Evolutionary conservation across 2,888 invertebrate species (phyloP), one percentile per base, ranked within the genome.

Genomic region (Tenthredo mesomela): DNA sequence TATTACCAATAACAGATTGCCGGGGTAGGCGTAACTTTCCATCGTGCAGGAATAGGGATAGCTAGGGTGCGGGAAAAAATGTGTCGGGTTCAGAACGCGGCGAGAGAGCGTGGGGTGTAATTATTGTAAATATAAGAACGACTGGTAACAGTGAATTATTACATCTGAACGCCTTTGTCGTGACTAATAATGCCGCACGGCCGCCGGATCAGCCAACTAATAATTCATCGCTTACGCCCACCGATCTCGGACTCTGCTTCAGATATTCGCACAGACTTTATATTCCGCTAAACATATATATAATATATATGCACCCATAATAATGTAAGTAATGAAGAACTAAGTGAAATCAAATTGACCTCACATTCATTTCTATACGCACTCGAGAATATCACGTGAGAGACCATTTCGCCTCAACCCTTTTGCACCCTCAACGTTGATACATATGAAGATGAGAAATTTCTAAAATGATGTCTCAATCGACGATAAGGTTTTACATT

Each of bases 121-220:
- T 90, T 90, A 90, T 90, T 89, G 86, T 88, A 88, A 90, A 90
- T 89, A 88, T 87, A 88, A 88, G 86, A 86, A 86, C 73, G 85
- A 78, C 85, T 82, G 25, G 84, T 84, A 82, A 70, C 82, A 82
- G 83, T 87, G 89, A 89, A 85, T 88, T 89, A 89, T 89, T 85
- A 87, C 86, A 65, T 86, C 85, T 87, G 86, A 84, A 85, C 84
- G 86, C 86, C 88, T 89, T 89, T 89, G 88, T 89, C 87, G 88
- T 89, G 88, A 88, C 88, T 89, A 89, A 89, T 89, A 89, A 88
- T 87, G 87, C 87, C 89, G 89, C 87, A 82, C 82, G 82, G 85
- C 84, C 84, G 85, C 77, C 58, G 84, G 85, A 85, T 73, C 86
- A 85, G 85, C 75, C 84, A 84, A 87, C 85, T 85, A 86, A 85